Conservation (phyloP, 2,888 invertebrate species). For the Scaeva pyrastri region DNA sequence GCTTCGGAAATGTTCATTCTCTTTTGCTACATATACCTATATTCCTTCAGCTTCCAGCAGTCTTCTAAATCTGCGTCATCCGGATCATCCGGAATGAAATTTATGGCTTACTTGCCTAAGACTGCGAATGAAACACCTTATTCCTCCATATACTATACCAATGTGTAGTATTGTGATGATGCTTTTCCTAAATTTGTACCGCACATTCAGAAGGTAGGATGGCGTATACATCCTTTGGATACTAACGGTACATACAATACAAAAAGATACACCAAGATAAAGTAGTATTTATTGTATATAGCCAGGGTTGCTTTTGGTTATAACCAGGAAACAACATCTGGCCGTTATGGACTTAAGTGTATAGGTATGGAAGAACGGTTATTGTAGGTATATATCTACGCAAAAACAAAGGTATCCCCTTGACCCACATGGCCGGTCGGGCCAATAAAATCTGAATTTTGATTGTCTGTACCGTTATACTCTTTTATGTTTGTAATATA, state of each 20-base stretch:
- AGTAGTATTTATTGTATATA: conserved; percentile 59
- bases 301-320: conserved; percentile 54
- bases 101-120: conserved; percentile 63
- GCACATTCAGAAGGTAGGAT: conserved; percentile 17
- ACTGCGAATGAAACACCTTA: conserved; percentile 49
- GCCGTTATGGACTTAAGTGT: conserved; percentile 71
- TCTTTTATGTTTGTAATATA: conserved; percentile 33
- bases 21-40: too few relatives aligned
- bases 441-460: conserved; percentile 74
- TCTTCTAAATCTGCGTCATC: conserved; percentile 42
- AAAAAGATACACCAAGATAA: conserved; percentile 57
- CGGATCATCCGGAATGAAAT: conserved; percentile 70
- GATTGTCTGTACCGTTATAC: conserved; percentile 60
- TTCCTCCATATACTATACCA: conserved; percentile 9
- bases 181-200: conserved; percentile 30
- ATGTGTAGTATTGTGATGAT: too few relatives aligned
- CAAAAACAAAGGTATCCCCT: conserved; percentile 52
- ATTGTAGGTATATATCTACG: too few relatives aligned
- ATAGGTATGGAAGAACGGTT: conserved; percentile 27
- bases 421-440: conserved; percentile 67
- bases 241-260: background rate
- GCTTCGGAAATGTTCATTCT: conserved; percentile 23
- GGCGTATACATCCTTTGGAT: conserved; percentile 48
- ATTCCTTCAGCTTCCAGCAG: background rate
- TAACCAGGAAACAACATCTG: conserved; percentile 73